Conservation (phyloP, 2,113 vertebrate species). For the Poecilia latipinna region DNA sequence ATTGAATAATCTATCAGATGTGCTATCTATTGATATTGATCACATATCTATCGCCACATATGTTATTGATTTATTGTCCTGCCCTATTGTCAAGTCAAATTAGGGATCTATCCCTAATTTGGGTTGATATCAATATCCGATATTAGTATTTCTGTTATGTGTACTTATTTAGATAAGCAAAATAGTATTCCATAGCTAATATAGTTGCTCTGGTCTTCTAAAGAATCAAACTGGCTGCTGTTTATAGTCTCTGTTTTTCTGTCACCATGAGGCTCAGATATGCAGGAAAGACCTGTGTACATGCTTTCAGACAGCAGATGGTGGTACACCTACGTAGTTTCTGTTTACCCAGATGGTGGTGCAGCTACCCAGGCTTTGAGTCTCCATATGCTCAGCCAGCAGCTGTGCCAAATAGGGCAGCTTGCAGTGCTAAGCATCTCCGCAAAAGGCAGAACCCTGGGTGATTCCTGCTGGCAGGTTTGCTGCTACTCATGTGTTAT, state of each 20-base stretch:
- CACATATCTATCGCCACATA: too few species aligned
- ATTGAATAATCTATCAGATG: too few species aligned
- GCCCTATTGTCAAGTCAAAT: too few species aligned
- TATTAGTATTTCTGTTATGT: too few species aligned
- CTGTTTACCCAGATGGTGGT: slow-evolving; percentile 63
- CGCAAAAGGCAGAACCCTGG: slow-evolving; percentile 17
- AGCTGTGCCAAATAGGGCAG: slow-evolving; percentile 57
- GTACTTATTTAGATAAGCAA: background rate
- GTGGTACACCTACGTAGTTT: slow-evolving; percentile 68
- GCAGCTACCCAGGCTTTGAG: slow-evolving; percentile 31
- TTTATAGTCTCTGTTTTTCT: slow-evolving; percentile 17
- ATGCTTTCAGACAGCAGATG: slow-evolving; percentile 71
- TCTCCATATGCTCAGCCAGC: slow-evolving; percentile 56
- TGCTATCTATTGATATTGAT: too few species aligned
- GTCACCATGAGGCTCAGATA: slow-evolving; percentile 18
- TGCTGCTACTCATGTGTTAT: background rate
- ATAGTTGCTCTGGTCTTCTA: background rate
- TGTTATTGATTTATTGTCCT: too few species aligned
- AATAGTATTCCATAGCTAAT: background rate
- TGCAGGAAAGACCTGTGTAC: slow-evolving; percentile 30
- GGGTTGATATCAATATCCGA: too few species aligned
- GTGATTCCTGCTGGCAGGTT: slow-evolving; percentile 13
- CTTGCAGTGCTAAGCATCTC: slow-evolving; percentile 47
- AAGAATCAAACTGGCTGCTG: background rate
- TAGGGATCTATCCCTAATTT: too few species aligned